Conservation (phyloP, 2,113 vertebrate genomes). For the Ophthalmolycus amberensis region DNA sequence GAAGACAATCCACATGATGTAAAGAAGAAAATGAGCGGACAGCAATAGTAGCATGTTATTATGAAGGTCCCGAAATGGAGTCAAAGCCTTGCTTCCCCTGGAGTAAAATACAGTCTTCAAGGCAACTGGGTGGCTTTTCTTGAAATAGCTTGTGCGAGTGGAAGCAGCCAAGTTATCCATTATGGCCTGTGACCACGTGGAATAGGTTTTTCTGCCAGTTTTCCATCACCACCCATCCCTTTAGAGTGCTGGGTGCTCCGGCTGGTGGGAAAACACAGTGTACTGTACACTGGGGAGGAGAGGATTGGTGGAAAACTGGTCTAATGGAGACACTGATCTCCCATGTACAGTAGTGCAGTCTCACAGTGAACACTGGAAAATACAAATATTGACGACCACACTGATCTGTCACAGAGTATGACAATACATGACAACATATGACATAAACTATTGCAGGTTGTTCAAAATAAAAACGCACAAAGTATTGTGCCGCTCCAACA, state of each 20-base stretch:
- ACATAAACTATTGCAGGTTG: not conserved
- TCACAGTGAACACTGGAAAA: conserved; percentile 8
- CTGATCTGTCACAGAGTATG: not conserved
- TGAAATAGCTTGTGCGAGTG: conserved; percentile 78
- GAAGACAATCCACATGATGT: conserved; percentile 50
- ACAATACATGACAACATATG: not conserved
- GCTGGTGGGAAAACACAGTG: conserved; percentile 72
- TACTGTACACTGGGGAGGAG: conserved; percentile 57
- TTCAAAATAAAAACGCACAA: not conserved
- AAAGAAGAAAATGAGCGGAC: conserved; percentile 66
- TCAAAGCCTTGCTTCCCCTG: conserved; percentile 49
- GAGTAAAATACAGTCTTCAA: conserved; percentile 80
- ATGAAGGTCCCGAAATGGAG: conserved; percentile 67
- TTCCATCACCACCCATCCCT: conserved; percentile 80
- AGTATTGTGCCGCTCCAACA: not conserved
- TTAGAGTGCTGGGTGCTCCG: conserved; percentile 51
- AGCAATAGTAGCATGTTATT: conserved; percentile 77
- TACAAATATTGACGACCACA: not conserved
- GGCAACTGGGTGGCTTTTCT: conserved; percentile 72
- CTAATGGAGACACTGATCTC: conserved; percentile 44
- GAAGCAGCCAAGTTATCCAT: conserved; percentile 80
- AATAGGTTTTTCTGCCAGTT: conserved; percentile 77
- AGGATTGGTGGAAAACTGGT: conserved; percentile 43
- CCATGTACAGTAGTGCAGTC: conserved; percentile 27
- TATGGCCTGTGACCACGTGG: conserved; percentile 76